phyloP scores from a whole-genome alignment of 2,797 vertebrate genomes.

The Champsocephalus gunnari region DNA sequence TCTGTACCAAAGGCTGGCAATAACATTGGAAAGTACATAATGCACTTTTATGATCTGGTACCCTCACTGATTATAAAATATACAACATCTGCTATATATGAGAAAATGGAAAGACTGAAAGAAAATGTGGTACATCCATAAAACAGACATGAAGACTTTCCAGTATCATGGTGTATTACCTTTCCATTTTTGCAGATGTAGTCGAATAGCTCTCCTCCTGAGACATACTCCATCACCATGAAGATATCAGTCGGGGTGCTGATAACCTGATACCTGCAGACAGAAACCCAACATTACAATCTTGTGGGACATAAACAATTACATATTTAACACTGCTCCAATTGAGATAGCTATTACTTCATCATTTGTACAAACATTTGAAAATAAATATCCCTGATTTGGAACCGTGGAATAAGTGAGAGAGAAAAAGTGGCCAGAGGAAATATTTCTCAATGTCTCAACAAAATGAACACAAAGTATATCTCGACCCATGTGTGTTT shows the following conservation, averaged over 20 bases:
- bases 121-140: neutral
- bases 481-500: neutral
- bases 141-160: neutral
- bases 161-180: slow-evolving; percentile 79
- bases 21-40: slow-evolving; percentile 5
- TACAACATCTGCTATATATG: neutral
- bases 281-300: slow-evolving; percentile 33
- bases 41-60: slow-evolving; percentile 13
- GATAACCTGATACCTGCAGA: slow-evolving; percentile 97
- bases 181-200: slow-evolving; percentile 99
- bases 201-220: slow-evolving; percentile 98
- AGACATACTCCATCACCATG: slow-evolving; percentile 99
- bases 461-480: neutral
- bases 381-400: neutral
- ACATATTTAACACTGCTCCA: neutral
- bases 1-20: slow-evolving; percentile 19
- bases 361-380: neutral
- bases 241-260: slow-evolving; percentile 99
- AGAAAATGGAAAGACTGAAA: neutral
- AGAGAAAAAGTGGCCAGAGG: neutral
- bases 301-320: slow-evolving; percentile 1
- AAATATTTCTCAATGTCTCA: neutral
- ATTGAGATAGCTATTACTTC: neutral
- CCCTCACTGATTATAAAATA: slow-evolving; percentile 6
- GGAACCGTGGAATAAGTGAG: neutral